Conservation (phyloP, 2,888 invertebrate species). For the Papilio gigon region DNA sequence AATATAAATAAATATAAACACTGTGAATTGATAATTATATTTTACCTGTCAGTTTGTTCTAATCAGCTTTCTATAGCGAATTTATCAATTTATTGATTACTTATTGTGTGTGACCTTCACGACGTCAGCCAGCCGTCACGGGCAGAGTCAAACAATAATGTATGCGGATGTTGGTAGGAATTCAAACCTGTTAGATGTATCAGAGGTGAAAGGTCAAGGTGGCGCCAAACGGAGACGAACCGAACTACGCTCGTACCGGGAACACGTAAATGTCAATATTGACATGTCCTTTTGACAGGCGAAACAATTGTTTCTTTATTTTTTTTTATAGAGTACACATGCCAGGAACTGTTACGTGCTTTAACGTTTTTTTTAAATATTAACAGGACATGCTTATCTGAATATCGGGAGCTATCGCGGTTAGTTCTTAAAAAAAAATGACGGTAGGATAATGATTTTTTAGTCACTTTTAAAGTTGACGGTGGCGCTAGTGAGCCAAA, state of each 20-base stretch:
- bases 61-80: conserved; percentile 38
- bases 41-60: neutral
- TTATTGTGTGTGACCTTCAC: conserved; percentile 35
- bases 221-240: conserved; percentile 25
- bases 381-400: too few species aligned
- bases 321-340: neutral
- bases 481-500: too few species aligned
- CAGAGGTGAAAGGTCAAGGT: conserved; percentile 33
- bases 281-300: conserved; percentile 26
- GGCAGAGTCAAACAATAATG: conserved; percentile 32
- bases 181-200: conserved; percentile 33
- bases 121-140: conserved; percentile 31
- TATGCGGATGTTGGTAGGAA: conserved; percentile 34
- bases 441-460: too few species aligned
- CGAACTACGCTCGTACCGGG: conserved; percentile 3
- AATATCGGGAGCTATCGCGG: too few species aligned
- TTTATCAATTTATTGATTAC: conserved; percentile 22
- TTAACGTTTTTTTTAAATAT: too few species aligned
- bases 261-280: conserved; percentile 34
- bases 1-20: neutral
- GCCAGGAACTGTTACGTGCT: too few species aligned
- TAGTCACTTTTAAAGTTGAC: too few species aligned
- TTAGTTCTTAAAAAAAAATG: too few species aligned
- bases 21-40: neutral
- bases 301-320: conserved; percentile 13